Evolutionary conservation across 1,140 invertebrate genomes (phyloP).

Genomic region (Propsilocerus akamusi): DNA sequence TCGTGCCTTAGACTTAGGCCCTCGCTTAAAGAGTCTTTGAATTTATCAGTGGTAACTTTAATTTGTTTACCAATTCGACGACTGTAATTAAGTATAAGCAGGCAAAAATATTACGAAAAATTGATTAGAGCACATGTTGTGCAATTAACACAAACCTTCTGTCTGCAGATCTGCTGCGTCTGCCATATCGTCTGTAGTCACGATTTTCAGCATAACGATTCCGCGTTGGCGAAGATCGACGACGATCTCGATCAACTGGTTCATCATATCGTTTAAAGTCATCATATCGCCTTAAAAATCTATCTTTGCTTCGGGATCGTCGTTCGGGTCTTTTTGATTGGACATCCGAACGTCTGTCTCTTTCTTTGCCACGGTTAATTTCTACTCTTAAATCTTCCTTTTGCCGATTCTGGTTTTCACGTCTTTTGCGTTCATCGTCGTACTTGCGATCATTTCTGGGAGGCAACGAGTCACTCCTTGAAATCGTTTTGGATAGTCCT

Average conservation of each 20-base stretch:
- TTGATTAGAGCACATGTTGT: no score
- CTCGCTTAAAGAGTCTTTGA: slow-evolving; percentile 60
- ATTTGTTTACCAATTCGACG: slow-evolving; percentile 8
- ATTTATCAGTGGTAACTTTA: slow-evolving; percentile 21
- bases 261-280: slow-evolving; percentile 17
- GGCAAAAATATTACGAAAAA: no score
- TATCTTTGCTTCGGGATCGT: slow-evolving; percentile 13
- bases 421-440: slow-evolving; percentile 15
- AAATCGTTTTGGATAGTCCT: no score
- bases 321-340: slow-evolving; percentile 17
- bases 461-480: no score
- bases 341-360: slow-evolving; percentile 11
- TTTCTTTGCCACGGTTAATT: slow-evolving; percentile 21
- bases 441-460: neutral
- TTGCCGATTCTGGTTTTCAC: slow-evolving; percentile 16
- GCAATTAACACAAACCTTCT: no score
- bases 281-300: slow-evolving; percentile 17
- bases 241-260: slow-evolving; percentile 15
- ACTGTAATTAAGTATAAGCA: no score
- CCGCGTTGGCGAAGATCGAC: slow-evolving; percentile 15
- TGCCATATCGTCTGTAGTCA: slow-evolving; percentile 19
- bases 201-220: slow-evolving; percentile 11
- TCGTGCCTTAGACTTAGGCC: slow-evolving; percentile 39
- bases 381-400: slow-evolving; percentile 22
- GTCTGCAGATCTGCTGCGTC: slow-evolving; percentile 12